phyloP scores from a whole-genome alignment of 2,113 vertebrate species.

The Marmota monax region DNA sequence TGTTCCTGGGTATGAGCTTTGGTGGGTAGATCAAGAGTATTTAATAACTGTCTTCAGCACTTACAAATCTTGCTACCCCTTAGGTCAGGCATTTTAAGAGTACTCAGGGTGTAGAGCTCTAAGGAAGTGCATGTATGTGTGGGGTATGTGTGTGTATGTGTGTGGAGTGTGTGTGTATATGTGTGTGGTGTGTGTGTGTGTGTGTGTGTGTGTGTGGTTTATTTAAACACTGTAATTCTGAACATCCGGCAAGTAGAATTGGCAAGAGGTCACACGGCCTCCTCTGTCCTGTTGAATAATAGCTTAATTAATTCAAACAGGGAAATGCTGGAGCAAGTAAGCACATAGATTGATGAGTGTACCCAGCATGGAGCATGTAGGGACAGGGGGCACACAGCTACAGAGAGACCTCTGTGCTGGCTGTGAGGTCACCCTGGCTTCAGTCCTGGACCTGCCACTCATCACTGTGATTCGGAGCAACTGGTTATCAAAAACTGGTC shows the following conservation, averaged over 20 bases:
- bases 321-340: not conserved
- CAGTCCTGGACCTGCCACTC: not conserved
- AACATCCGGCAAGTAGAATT: slow-evolving; percentile 15
- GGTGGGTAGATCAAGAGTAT: not conserved
- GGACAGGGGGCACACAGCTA: not conserved
- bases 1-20: not conserved
- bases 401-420: not conserved
- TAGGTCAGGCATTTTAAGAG: not conserved
- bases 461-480: rapidly evolving
- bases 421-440: not conserved
- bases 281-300: slow-evolving; percentile 12
- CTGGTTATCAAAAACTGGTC: not conserved
- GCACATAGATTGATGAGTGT: not conserved
- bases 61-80: not conserved
- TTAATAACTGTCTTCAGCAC: not conserved
- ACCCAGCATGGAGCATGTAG: not conserved
- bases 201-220: not conserved
- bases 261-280: not conserved
- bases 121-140: not conserved
- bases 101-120: not conserved
- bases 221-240: not conserved
- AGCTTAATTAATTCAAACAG: slow-evolving; percentile 56
- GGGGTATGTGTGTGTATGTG: not conserved
- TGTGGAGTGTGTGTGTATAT: not conserved
- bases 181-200: too few species aligned